Base-by-base conservation (phyloP, 2,113 vertebrate species). In the Tringa solitaria region DNA sequence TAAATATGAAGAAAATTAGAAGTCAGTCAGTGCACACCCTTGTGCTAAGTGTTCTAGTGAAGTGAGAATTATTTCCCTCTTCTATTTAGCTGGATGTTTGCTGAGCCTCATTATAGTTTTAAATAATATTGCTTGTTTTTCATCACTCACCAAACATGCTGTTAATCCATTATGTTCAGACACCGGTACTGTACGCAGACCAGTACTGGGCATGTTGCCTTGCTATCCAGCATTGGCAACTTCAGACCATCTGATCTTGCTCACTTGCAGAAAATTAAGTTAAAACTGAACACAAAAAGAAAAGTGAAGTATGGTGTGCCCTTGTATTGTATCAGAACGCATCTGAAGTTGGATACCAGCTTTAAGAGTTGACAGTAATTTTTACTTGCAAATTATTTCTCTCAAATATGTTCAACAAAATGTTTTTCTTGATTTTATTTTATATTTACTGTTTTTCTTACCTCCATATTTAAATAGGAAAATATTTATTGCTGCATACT, bases 91-190 rank as follows among this genome's bases (percentile, higher is more conserved):
- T 91, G 87, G 65, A 73, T 91, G 24, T 90, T 96, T 95, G 65
- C 51, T 21, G 84, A 87, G 30, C 51, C 77, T 95, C 10, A 6
- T 79, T 68, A 60, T 0, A 0, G 7, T 23, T 72, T 61, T 91
- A 94, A 94, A 82, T 92, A 75, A 76, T 82, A 45, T n/a, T 68
- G 64, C 35, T 92, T 93, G 57, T 72, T 97, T 89, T n/a, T 76
- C 69, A 72, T 10, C 73, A 92, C 60, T 39, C 60, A 11, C 51
- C 24, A 24, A 89, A 72, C 4, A 6, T 72, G 43, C 84, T 82
- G 84, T 56, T 91, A 75, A 87, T 92, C 73, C 77, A 37, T 75
- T 79, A 14, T 64, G 35, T 79, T 91, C 35, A 92, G 43, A 33
- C 48, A 41, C 48, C 39, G 21, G 60, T 95, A 54, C 56, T 64